These are phyloP conservation scores for Zaprionus lineosus DNA, from an alignment of 2,888 invertebrate genomes.

Conservation along the genomic window DNA sequence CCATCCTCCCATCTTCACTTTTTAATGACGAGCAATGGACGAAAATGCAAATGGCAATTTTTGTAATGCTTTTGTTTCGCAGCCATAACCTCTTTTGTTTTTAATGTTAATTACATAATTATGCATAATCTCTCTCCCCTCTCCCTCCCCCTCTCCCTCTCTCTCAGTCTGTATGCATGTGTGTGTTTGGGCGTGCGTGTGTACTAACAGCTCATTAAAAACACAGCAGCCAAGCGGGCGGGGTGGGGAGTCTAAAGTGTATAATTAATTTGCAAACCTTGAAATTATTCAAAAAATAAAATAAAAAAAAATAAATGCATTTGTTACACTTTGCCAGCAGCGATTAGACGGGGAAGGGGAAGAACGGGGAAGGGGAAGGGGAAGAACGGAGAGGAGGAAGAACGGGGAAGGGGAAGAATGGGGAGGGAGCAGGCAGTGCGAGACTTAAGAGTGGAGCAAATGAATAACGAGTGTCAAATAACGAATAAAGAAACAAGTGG, in stretches of 20 bases:
- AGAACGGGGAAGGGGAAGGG: background rate
- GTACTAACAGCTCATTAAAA: slow-evolving; percentile 79
- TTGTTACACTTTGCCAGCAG: slow-evolving; percentile 43
- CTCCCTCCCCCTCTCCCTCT: slow-evolving; percentile 22
- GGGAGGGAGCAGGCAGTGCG: no score
- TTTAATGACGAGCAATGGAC: slow-evolving; percentile 34
- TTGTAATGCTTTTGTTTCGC: slow-evolving; percentile 61
- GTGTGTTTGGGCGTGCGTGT: slow-evolving; percentile 25
- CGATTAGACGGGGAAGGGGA: slow-evolving; percentile 6
- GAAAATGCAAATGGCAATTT: slow-evolving; percentile 71
- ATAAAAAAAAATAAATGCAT: slow-evolving; percentile 25
- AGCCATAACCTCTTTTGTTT: slow-evolving; percentile 78
- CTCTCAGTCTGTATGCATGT: slow-evolving; percentile 15
- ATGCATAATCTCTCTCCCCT: slow-evolving; percentile 74
- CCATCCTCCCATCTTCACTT: no score
- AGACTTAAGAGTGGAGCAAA: no score
- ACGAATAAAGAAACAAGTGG: no score
- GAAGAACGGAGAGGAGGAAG: background rate
- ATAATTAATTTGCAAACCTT: slow-evolving; percentile 74
- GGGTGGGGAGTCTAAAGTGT: slow-evolving; percentile 59
- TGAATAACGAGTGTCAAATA: no score
- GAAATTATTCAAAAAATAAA: slow-evolving; percentile 55
- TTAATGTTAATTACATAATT: slow-evolving; percentile 81
- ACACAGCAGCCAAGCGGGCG: slow-evolving; percentile 38
- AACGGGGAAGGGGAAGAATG: background rate